Evolutionary conservation across 2,888 invertebrate species (phyloP), one percentile per base, ranked within the genome.

Genomic region (Scaptomyza flava): DNA sequence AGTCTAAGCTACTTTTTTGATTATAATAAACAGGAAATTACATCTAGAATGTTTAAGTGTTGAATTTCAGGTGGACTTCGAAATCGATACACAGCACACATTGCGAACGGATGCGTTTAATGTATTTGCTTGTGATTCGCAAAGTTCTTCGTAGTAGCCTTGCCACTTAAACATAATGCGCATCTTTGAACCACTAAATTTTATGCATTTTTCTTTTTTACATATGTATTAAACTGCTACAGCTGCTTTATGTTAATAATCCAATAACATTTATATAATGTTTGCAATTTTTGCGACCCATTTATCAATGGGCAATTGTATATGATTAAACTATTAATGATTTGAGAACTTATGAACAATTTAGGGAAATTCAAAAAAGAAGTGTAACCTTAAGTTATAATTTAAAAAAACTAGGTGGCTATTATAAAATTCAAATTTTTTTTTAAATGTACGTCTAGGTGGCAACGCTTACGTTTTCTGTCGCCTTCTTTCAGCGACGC

Each of bases 121-220:
- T 8, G 93, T 98, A 7, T 99, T 99, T 91, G 94, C 95, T 78
- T 93, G 98, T 72, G 98, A 99, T 91, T 99, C 98, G 98, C 94
- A 94, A 86, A 98, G 98, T 0, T 93, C 94, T 3, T 98, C 97
- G 0, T 43, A 17, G 17, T 17, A 92, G 95, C 97, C 0, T 93
- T 94, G 48, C 93, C 94, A 0, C 86, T 95, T 5, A 76, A 75
- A 45, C 81, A 46, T 12, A 70, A 70, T 57, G 43, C 77, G 23
- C 62, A 68, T 20, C 68, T 82, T 62, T 86, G 14, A 86, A 65
- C 56, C 11, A 54, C 75, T 33, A 61, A 48, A 43, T 57, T 12
- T 43, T 43, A 48, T 46, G 61, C 64, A 45, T 31, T 31, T 36
- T 45, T 14, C 46, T 8, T 45, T 75, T n/a, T 64, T 63, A 46